Evolutionary conservation across 2,113 vertebrate species (phyloP).

Genomic region (Panthera uncia): DNA sequence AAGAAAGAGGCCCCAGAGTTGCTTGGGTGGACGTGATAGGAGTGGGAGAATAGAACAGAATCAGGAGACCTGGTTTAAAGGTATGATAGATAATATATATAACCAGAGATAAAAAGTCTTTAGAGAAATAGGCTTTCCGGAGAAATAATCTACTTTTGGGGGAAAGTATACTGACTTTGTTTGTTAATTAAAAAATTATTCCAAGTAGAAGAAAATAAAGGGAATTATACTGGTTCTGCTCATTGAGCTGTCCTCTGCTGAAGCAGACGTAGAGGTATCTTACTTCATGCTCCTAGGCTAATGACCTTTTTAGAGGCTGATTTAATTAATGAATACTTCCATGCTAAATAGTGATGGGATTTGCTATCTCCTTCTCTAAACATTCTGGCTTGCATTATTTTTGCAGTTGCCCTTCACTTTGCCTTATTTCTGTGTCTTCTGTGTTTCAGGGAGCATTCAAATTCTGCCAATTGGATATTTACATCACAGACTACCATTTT

Average conservation of each 20-base stretch:
- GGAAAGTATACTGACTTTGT: background rate
- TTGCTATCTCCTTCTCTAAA: background rate
- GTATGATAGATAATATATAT: background rate
- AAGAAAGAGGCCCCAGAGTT: background rate
- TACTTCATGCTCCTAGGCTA: background rate
- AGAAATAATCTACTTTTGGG: background rate
- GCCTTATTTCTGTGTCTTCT: background rate
- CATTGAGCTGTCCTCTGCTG: background rate
- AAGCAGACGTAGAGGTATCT: background rate
- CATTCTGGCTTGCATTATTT: background rate
- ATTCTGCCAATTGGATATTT: background rate
- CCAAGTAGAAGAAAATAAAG: background rate
- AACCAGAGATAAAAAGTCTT: background rate
- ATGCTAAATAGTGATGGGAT: background rate
- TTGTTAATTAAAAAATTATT: background rate
- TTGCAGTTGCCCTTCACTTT: background rate
- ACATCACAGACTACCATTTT: slow-evolving; percentile 7
- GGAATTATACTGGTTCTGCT: background rate
- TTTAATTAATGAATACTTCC: background rate
- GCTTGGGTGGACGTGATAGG: background rate
- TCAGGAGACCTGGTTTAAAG: background rate
- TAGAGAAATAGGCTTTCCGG: background rate
- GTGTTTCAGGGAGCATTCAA: slow-evolving; percentile 63
- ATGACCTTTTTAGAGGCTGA: background rate
- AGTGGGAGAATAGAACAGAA: background rate